Base-by-base conservation (phyloP, 2,797 vertebrate species). In the Phrynocephalus forsythii region DNA sequence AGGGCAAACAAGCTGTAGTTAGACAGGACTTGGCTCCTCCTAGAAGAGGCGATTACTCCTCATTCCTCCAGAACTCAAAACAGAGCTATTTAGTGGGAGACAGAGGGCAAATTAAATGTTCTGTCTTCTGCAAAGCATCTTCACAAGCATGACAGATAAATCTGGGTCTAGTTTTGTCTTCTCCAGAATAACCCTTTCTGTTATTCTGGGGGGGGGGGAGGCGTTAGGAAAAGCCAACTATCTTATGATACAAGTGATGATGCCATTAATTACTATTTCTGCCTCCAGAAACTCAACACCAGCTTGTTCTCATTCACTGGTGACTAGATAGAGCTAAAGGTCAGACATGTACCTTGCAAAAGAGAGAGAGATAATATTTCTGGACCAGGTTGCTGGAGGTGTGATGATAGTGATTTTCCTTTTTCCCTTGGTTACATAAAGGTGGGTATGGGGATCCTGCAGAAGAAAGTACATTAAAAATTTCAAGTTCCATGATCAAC, bases 111-210 rank as follows among this genome's bases (percentile, higher is more conserved):
- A 84, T 50, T 48, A 60, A 87, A 82, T 79, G 73, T 30, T 33
- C 52, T 82, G 44, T 68, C 15, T 9, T 72, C 24, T 20, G n/a
- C 67, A 77, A 63, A 79, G 26, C 22, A 4, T 89, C 24, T 75
- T 73, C 76, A 26, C 38, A 63, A 48, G 50, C 16, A 73, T 20
- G 30, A 77, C 81, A 69, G 79, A 75, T 20, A 60, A 22, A 84
- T 50, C 38, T 11, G 10, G 82, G 52, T 72, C 86, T 77, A 79
- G 87, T 87, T 87, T 89, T 75, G 76, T 48, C 82, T 90, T 89
- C 90, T 86, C 56, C 88, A 86, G 88, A 94, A 86, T 90, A 93
- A 89, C 73, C 73, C 83, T 91, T 71, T 67, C 83, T 79, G 24
- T 33, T 91, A 89, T 83, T 89, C 60, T 63, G 60, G 60, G 18